Base-by-base conservation (phyloP, 1,140 invertebrate genomes). In the Hyposmocoma kahamanoa region DNA sequence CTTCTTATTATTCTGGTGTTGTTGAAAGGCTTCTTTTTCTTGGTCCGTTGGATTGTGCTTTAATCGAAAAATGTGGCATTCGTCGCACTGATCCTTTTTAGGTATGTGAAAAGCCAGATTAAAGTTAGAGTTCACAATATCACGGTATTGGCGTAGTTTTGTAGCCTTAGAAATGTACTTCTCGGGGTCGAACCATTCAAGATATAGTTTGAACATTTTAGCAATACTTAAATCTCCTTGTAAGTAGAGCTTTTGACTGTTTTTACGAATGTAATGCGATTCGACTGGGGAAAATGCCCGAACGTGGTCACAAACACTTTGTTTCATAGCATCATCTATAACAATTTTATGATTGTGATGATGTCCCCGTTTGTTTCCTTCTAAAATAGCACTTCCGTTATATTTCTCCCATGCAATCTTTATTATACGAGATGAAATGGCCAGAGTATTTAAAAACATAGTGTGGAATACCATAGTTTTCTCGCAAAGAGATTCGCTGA, bases 11-110 rank as follows among this genome's bases (percentile, higher is more conserved):
- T n/a, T 20, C 11, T 17, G 34, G 19, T 46, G 50, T 34, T 32
- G 20, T 45, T 41, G 10, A 21, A 41, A 30, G 22, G 26, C n/a
- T 22, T 41, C 19, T 43, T 22, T 50, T 50, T 50, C 48, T 15
- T 24, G 13, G n/a, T 26, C 28, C 21, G 48, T 50, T 38, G 49
- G 34, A 45, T 39, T 51, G 2, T 24, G 13, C 24, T 51, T 51
- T 11, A 17, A 15, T 22, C 19, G 17, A 18, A 39, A 51, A 41
- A 45, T 10, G 34, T 53, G 50, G 22, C 49, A 51, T 21, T 45
- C 13, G 13, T 51, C 22, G 18, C 50, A 51, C 17, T 51, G 42
- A 42, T 47, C 44, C 50, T 46, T 45, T 26, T 53, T 42, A 18
- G 28, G 20, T 18, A 32, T 52, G 24, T 42, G 26, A 42, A 26